Base-by-base conservation (phyloP, 1,140 invertebrate species). In the Eumeta japonica region DNA sequence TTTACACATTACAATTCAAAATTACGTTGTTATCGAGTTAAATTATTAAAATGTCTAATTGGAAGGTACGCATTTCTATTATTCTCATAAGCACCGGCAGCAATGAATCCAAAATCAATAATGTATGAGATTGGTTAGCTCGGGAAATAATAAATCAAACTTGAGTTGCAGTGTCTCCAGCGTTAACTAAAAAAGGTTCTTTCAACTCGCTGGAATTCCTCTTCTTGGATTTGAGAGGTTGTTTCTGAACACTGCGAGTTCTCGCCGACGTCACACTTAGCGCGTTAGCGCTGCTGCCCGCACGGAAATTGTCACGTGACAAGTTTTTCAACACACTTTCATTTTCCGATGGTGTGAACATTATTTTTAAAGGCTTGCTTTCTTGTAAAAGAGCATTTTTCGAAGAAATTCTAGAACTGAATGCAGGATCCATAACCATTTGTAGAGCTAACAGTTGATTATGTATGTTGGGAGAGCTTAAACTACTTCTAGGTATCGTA, bases 391-490 rank as follows among this genome's bases (percentile, higher is more conserved):
- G 20, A 24, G 20, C 5, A 24, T 7, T 7, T 24, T 24, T 24
- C 5, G 55, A 55, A 0, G 45, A 41, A 1, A 30, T 17, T 35
- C 48, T 12, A 11, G 7, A 51, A 12, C 37, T 18, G 10, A 50
- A 51, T 3, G 44, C 36, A 17, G 52, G 52, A 32, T 47, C 54
- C 10, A 45, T 48, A 24, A 68, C 65, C 0, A 61, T 55, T 44
- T 73, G 68, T 5, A 67, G 38, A 28, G 55, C 55, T 28, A 70
- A 31, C 3, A 73, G 37, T 28, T 74, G 70, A 18, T 74, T 71
- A 18, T 74, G 63, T 0, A 74, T 74, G 16, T 74, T 74, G 16
- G 70, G 70, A 7, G 70, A 74, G 40, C 70, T 74, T 10, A 70
- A 39, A 33, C 70, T 74, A 36, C 52, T 74, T 36, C 68, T 60